Evolutionary conservation across 2,113 vertebrate genomes (phyloP).

Genomic region (Xiphorhynchus elegans): DNA sequence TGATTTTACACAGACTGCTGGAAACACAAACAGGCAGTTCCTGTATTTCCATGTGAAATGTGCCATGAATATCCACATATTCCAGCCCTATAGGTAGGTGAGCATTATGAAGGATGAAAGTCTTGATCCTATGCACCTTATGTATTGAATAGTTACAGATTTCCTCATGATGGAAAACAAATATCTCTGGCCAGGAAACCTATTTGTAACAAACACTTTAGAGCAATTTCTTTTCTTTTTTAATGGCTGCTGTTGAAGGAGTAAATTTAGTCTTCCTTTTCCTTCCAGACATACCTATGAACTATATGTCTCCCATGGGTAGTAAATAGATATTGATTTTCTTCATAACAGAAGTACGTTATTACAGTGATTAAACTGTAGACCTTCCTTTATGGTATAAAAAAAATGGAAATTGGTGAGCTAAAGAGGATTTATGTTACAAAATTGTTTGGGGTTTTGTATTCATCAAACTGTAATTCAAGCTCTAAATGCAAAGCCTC

Average conservation of each 20-base stretch:
- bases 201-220: background rate
- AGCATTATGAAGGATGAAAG: background rate
- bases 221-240: background rate
- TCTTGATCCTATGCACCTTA: background rate
- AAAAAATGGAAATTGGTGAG: slow-evolving; percentile 24
- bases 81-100: background rate
- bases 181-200: background rate
- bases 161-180: background rate
- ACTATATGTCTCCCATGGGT: background rate
- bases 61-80: background rate
- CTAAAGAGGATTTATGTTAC: slow-evolving; percentile 5
- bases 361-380: slow-evolving; percentile 46
- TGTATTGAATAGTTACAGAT: background rate
- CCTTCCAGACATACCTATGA: background rate
- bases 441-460: slow-evolving; percentile 10
- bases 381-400: background rate
- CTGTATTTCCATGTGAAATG: background rate
- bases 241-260: background rate
- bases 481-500: background rate
- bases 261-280: background rate
- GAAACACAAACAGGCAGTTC: background rate
- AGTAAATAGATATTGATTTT: slow-evolving; percentile 52
- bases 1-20: background rate
- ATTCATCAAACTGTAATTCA: slow-evolving; percentile 36
- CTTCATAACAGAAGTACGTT: slow-evolving; percentile 7